These are phyloP conservation scores for Ambastaia sidthimunki DNA, from an alignment of 2,797 vertebrate genomes.

Conservation along the genomic window DNA sequence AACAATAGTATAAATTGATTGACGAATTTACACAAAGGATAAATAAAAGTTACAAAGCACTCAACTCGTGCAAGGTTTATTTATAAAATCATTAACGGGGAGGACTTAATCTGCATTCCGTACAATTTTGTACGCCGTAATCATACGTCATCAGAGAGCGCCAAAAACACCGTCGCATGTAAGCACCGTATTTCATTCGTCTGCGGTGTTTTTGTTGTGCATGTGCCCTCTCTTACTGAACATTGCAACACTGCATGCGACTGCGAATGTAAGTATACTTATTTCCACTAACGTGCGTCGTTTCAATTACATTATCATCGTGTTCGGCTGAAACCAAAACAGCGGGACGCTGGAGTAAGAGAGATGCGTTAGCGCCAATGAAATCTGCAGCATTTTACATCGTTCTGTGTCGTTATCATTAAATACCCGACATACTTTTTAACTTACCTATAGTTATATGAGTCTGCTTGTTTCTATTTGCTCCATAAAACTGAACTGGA, in stretches of 20 bases:
- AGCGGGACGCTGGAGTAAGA: not conserved
- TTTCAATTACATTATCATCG: not conserved
- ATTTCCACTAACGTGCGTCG: not conserved
- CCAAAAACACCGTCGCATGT: conserved; percentile 18
- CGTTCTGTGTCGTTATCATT: not conserved
- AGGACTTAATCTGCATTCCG: too few species aligned
- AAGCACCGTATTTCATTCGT: conserved; percentile 25
- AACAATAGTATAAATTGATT: too few species aligned
- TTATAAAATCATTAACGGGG: too few species aligned
- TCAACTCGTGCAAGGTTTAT: too few species aligned
- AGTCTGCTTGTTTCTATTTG: too few species aligned
- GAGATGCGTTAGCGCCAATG: not conserved
- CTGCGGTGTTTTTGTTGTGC: conserved; percentile 9
- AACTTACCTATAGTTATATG: not conserved
- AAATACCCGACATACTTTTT: not conserved
- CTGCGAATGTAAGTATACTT: conserved; percentile 27
- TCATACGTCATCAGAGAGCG: conserved; percentile 38
- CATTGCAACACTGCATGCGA: not conserved
- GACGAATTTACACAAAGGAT: too few species aligned
- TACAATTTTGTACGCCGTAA: too few species aligned
- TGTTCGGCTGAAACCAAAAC: not conserved
- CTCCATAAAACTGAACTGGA: not conserved
- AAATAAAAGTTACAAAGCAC: too few species aligned
- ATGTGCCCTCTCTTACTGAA: conserved; percentile 20
- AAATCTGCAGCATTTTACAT: too few species aligned